phyloP scores from a whole-genome alignment of 2,113 vertebrate genomes.

The Thalassoma bifasciatum region DNA sequence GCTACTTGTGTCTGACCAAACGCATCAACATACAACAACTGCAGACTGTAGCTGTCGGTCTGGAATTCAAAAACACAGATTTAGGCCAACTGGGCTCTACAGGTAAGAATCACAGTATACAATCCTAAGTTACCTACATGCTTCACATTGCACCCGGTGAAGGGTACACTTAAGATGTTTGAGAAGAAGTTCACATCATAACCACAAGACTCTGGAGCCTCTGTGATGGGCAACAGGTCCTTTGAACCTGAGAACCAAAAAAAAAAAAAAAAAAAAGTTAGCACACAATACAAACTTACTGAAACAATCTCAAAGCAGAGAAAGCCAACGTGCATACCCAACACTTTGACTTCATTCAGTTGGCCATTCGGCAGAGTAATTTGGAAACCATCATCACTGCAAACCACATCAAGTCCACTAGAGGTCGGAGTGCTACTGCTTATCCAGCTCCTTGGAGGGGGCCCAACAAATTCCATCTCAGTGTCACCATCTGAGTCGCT shows the following conservation, averaged over 20 bases:
- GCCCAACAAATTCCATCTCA: neutral
- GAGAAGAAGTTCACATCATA: conserved; percentile 32
- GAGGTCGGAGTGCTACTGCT: neutral
- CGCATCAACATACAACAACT: conserved; percentile 48
- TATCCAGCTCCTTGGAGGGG: conserved; percentile 5
- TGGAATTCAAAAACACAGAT: conserved; percentile 22
- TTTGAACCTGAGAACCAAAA: conserved; percentile 45
- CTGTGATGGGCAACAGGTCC: conserved; percentile 8
- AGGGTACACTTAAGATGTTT: conserved; percentile 63
- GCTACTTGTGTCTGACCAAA: conserved; percentile 19
- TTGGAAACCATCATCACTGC: conserved; percentile 48
- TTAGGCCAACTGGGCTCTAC: neutral
- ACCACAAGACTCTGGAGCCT: conserved; percentile 47
- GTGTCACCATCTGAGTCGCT: neutral
- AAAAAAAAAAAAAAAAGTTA: neutral
- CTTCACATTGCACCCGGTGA: conserved; percentile 67
- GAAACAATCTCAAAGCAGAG: neutral
- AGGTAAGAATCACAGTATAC: neutral
- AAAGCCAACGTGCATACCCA: conserved; percentile 55
- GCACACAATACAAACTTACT: neutral
- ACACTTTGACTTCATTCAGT: conserved; percentile 49
- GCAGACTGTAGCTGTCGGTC: conserved; percentile 52
- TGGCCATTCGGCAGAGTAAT: conserved; percentile 43
- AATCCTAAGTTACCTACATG: conserved; percentile 39
- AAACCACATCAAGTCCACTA: conserved; percentile 27